phyloP scores from a whole-genome alignment of 2,797 vertebrate genomes.

The Argya squamiceps region DNA sequence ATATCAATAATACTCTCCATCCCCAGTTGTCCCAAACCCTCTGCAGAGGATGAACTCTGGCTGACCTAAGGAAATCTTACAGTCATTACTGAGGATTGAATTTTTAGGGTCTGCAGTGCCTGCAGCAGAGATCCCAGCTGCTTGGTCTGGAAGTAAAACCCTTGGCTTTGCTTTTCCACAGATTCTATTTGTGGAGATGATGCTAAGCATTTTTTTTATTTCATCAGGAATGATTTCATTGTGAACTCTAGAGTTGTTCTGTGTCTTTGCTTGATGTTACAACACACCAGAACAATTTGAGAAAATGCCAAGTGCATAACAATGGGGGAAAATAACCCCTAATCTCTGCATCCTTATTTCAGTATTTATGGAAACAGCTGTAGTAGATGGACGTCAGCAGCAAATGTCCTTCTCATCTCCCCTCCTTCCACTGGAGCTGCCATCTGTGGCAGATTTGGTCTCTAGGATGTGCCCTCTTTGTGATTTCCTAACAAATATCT shows the following conservation, averaged over 20 bases:
- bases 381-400: neutral
- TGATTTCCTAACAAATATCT: neutral
- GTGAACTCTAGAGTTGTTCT: neutral
- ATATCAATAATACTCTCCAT: neutral
- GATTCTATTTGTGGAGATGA: neutral
- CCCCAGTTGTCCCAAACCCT: neutral
- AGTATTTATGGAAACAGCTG: slow-evolving; percentile 26
- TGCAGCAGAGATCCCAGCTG: neutral
- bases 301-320: slow-evolving; percentile 12
- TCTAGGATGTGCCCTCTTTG: neutral
- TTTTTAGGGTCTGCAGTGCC: neutral
- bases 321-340: neutral
- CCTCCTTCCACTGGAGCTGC: neutral
- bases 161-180: neutral
- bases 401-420: slow-evolving; percentile 6
- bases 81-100: neutral
- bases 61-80: neutral
- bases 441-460: neutral
- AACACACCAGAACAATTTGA: neutral
- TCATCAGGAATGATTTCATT: neutral
- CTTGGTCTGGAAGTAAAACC: neutral
- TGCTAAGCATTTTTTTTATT: neutral
- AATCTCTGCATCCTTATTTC: neutral
- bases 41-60: neutral
- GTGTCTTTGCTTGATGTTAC: neutral